These are phyloP conservation scores for Dorcus hopei DNA, from an alignment of 2,888 invertebrate species.

Conservation along the genomic window DNA sequence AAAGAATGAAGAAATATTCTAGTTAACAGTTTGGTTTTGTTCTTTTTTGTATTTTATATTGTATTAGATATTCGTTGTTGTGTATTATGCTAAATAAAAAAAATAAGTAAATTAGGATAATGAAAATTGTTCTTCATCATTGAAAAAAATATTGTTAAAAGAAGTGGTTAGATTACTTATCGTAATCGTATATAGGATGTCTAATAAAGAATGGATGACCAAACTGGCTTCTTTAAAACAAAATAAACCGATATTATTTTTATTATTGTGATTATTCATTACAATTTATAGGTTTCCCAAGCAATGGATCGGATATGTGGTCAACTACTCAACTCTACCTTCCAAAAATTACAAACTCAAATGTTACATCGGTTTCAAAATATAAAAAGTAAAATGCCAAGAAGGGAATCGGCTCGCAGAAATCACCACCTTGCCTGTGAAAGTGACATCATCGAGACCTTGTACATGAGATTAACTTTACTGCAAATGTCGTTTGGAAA, in stretches of 20 bases:
- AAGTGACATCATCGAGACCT: constrained; percentile 88
- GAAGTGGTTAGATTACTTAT: too few relatives aligned
- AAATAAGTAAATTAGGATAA: too few relatives aligned
- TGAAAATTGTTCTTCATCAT: too few relatives aligned
- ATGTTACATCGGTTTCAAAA: constrained; percentile 81
- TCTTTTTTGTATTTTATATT: too few relatives aligned
- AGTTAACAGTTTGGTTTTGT: too few relatives aligned
- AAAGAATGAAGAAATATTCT: too few relatives aligned
- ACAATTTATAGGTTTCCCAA: constrained; percentile 67
- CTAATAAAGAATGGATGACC: background rate
- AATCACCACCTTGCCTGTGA: constrained; percentile 89
- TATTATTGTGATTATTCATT: background rate
- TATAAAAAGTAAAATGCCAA: constrained; percentile 88
- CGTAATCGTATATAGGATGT: too few relatives aligned
- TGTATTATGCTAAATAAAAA: too few relatives aligned
- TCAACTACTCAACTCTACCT: constrained; percentile 77
- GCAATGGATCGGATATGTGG: constrained; percentile 79
- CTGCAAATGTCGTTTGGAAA: constrained; percentile 94
- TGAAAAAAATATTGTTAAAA: too few relatives aligned
- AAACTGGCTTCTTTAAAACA: background rate
- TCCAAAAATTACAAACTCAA: constrained; percentile 79
- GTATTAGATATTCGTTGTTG: too few relatives aligned
- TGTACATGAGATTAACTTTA: constrained; percentile 87
- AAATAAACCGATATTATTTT: background rate
- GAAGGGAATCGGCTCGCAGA: constrained; percentile 85